Base-by-base conservation (phyloP, 2,113 vertebrate genomes). In the Mobula birostris region DNA sequence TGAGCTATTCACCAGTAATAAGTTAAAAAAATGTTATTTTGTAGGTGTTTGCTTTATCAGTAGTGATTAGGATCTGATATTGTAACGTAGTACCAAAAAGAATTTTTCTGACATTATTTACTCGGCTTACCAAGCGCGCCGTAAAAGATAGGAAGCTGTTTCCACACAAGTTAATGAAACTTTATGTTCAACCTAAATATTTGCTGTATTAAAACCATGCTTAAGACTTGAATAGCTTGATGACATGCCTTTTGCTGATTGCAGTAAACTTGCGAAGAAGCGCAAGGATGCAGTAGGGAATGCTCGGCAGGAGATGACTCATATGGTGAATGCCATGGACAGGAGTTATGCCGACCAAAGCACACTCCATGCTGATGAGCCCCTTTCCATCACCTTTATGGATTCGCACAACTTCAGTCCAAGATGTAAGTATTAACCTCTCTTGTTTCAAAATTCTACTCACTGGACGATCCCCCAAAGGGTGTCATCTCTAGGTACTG, bases 301-400 rank as follows among this genome's bases (percentile, higher is more conserved):
- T 32, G 98, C 99, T 0, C 97, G 99, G 2, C 99, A 99, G 96
- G 99, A 99, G 96, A 99, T 99, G 99, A 99, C 99, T 0, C 99
- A 99, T 95, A 99, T 99, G 98, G 99, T 99, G 95, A 99, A 99
- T 0, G 98, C 99, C 0, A 99, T 99, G 99, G 99, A 99, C 94
- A 97, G 98, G 94, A 99, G 99, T 95, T 99, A 99, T 0, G 99
- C 98, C 0, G 99, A 99, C 95, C 99, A 99, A 97, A 99, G 98
- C 97, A 99, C 98, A 0, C 96, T 99, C 94, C 99, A 99, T 40
- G 98, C 98, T 0, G 99, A 99, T 72, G 99, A 99, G 94, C 99
- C 98, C 0, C 97, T 99, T 95, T 98, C 98, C n/a, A 98, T 99
- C 95, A 99, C 98, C 0, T 99, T 99, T 95, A 99, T 99, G 98